Base-by-base conservation (phyloP, 2,797 vertebrate species). In the Artibeus jamaicensis region DNA sequence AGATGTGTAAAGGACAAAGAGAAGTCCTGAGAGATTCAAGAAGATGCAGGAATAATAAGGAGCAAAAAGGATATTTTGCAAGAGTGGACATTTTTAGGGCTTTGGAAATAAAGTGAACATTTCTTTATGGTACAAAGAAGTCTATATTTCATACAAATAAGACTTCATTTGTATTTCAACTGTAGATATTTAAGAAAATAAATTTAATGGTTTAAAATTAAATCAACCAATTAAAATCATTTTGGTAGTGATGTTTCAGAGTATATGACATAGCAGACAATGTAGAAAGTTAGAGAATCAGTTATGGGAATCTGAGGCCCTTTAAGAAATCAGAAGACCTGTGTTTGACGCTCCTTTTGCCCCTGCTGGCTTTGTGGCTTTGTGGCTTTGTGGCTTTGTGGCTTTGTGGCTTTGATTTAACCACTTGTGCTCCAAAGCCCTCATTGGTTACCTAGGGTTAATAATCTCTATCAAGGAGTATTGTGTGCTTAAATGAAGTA, bases 51-150 rank as follows among this genome's bases (percentile, higher is more conserved):
- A 93, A 87, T 48, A 44, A 18, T 70, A 44, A 92, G 78, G 55
- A 82, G 2, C 24, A 79, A 57, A 7, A 88, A 90, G 39, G 24
- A 4, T 48, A 42, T 81, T 93, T 88, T 81, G 29, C 34, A 91
- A 86, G 57, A 89, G 29, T 92, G 24, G 65, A 84, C 81, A 59
- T 48, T 62, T 78, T 79, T 10, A 76, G 55, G 18, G 24, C 39
- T 95, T 85, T 95, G n/a, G 76, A 79, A 93, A 29, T 79, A 70
- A 79, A 94, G 48, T 88, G 86, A n/a, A 84, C 93, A 4, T 91
- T 91, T 81, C 68, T 86, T 16, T 62, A 6, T 84, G 74, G 68
- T 46, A 57, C 39, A 94, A 82, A 92, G 3, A 83, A 83, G 14
- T 74, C 44, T 90, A 9, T 83, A 16, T 94, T 90, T 91, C 32